phyloP scores from a whole-genome alignment of 2,888 invertebrate genomes.

The Leptinotarsa tumamoca region DNA sequence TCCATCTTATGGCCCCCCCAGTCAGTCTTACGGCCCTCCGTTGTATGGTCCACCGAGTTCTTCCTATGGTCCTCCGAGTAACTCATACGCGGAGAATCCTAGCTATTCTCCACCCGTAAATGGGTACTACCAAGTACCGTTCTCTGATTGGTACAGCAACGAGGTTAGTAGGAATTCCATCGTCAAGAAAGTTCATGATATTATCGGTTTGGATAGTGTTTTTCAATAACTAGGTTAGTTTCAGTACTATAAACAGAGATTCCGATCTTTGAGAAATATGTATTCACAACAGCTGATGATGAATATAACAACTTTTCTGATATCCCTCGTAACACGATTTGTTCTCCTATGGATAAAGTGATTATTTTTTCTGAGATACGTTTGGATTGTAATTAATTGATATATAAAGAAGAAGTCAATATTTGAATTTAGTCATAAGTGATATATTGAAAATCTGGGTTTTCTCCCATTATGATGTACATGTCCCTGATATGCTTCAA shows the following conservation, averaged over 20 bases:
- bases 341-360: too few species aligned
- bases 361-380: too few species aligned
- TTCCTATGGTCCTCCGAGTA: conserved; percentile 45
- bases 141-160: conserved; percentile 52
- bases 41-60: conserved; percentile 41
- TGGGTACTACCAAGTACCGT: conserved; percentile 49
- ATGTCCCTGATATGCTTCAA: too few species aligned
- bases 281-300: too few species aligned
- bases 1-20: conserved; percentile 36
- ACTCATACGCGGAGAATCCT: conserved; percentile 35
- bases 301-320: too few species aligned
- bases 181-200: conserved; percentile 55
- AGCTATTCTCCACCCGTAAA: conserved; percentile 35
- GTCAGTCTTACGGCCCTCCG: conserved; percentile 35
- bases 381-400: too few species aligned
- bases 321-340: too few species aligned
- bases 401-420: too few species aligned
- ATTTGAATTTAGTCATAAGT: too few species aligned
- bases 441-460: too few species aligned
- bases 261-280: background rate
- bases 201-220: conserved; percentile 49
- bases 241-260: background rate
- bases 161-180: conserved; percentile 52
- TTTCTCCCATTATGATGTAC: too few species aligned
- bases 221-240: conserved; percentile 26